Evolutionary conservation across 1,140 invertebrate species (phyloP), one percentile per base, ranked within the genome.

Genomic region (Caerostris darwini): DNA sequence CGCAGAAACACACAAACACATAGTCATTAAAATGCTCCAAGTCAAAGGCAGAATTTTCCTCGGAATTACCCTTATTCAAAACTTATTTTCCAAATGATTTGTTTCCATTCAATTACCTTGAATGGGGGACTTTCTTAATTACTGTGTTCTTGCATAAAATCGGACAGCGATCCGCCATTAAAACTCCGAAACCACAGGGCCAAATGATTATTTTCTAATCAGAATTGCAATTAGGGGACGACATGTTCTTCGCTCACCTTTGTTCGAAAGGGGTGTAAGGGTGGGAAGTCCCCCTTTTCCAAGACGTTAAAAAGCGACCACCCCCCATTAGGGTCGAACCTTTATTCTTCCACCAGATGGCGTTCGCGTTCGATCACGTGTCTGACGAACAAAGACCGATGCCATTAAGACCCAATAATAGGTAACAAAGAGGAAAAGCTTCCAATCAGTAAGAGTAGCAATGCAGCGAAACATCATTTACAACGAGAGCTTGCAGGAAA

Each of bases 171-270:
- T 77, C 69, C 34, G 7, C 69, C 61, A 67, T 67, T 67, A 67
- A 67, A 67, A n/a, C 61, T 50, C 34, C 34, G 50, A 77, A 77
- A 77, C 69, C 69, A 50, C 69, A 77, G 50, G 50, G 34, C 69
- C 19, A 77, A 77, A 77, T 77, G 69, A 77, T 77, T 77, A 77
- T 77, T 77, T 77, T 77, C 69, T 77, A 77, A 77, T 77, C 69
- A 77, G 19, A 77, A 77, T 77, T 34, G 69, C 69, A 77, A 77
- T 77, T 77, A 77, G 34, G 69, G 34, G 8, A 34, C 69, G 69
- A 77, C 69, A 77, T 77, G 10, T 61, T 61, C 59, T 14, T 61
- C 59, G 69, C 34, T 77, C 69, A 53, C 69, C 69, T 77, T 77
- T 77, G 69, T 77, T 53, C 69, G 14, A 67, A 67, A 34, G 34